A percentile compares a stretch with the other conserved stretches of the same genome.
Evolutionary conservation across 2,888 invertebrate genomes (phyloP).

Genomic region (Acanthoscelides obtectus): DNA sequence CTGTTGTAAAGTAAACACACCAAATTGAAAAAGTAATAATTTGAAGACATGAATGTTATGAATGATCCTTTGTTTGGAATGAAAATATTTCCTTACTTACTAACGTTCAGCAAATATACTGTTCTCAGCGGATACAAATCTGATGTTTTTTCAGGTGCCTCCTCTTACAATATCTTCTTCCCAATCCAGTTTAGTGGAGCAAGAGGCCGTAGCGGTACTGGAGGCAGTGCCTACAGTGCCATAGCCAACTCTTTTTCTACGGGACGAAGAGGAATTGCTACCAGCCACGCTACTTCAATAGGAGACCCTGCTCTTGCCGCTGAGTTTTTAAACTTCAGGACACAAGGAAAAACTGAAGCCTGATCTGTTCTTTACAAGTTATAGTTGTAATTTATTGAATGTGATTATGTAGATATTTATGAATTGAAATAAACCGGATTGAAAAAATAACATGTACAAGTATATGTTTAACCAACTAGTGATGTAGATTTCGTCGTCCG

Average conservation of each 20-base stretch:
- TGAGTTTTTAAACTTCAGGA: slow-evolving; percentile 29
- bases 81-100: no score
- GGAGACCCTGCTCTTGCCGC: slow-evolving; percentile 54
- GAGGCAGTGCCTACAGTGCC: slow-evolving; percentile 51
- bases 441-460: no score
- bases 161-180: slow-evolving; percentile 56
- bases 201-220: slow-evolving; percentile 25
- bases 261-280: slow-evolving; percentile 63
- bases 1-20: no score
- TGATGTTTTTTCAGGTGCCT: slow-evolving; percentile 13
- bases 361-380: neutral
- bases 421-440: neutral
- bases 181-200: slow-evolving; percentile 59
- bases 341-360: neutral
- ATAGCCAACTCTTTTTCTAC: slow-evolving; percentile 72
- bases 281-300: slow-evolving; percentile 68
- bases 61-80: no score
- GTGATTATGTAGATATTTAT: neutral
- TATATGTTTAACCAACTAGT: no score
- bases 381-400: neutral
- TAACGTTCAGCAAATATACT: no score
- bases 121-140: no score
- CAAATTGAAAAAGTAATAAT: no score
- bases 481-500: no score
- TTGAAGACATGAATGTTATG: no score